phyloP scores from a whole-genome alignment of 1,140 invertebrate genomes.

The Saxidomus purpurata region DNA sequence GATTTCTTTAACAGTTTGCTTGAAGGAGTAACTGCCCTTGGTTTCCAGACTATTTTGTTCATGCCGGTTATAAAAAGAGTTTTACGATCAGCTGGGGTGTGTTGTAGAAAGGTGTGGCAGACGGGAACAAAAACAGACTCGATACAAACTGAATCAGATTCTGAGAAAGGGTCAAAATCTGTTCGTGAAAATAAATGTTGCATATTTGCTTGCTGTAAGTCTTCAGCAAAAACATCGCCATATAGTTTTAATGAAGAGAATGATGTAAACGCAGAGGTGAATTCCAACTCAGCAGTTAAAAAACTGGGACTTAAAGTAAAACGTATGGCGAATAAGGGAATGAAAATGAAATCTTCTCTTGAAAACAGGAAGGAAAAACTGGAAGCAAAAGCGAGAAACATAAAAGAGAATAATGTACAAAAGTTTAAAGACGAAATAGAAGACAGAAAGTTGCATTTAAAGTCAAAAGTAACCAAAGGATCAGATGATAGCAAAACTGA shows the following conservation, averaged over 20 bases:
- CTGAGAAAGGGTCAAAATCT: not conserved
- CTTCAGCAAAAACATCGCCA: not conserved
- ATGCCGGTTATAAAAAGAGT: not conserved
- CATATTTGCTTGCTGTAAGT: not conserved
- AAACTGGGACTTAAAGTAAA: not conserved
- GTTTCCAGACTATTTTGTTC: conserved; percentile 35
- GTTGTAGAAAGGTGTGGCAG: not conserved
- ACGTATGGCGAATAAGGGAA: not conserved
- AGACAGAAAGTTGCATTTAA: not conserved
- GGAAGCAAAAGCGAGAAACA: not conserved
- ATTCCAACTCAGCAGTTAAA: not conserved
- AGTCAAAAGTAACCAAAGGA: not conserved
- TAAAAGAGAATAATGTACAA: not conserved
- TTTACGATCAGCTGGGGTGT: not conserved
- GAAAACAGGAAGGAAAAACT: not conserved
- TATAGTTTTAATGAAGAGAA: not conserved
- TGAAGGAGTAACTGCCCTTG: not conserved
- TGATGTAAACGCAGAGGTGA: not conserved
- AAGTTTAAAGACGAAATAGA: not conserved
- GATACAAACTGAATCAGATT: not conserved
- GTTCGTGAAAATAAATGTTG: too few relatives aligned
- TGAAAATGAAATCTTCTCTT: not conserved
- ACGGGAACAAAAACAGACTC: not conserved
- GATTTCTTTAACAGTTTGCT: conserved; percentile 18
- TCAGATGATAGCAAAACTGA: not conserved